A percentile compares a stretch with the other conserved stretches of the same genome.
Conservation (phyloP, 2,113 vertebrate species). For the Pelodiscus sinensis region DNA sequence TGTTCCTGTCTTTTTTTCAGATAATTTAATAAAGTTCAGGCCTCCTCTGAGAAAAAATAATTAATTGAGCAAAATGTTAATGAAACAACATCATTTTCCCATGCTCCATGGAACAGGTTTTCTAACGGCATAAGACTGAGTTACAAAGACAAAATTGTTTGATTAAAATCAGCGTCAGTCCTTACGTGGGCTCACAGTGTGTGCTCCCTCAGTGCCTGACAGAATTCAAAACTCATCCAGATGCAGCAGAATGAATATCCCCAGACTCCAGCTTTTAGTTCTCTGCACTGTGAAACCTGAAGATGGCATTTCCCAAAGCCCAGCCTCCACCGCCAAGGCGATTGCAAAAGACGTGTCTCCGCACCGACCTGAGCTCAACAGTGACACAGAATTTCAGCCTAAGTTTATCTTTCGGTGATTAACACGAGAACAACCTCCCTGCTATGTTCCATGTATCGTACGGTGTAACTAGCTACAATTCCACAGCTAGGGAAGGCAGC, state of each 20-base stretch:
- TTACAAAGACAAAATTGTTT: background rate
- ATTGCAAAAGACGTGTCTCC: background rate
- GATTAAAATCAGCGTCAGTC: background rate
- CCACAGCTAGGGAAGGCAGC: rapidly evolving
- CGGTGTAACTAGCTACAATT: too few species aligned
- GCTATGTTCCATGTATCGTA: background rate
- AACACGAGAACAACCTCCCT: background rate
- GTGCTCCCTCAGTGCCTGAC: rapidly evolving
- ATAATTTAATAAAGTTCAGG: slow-evolving; percentile 31
- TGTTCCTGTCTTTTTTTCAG: background rate
- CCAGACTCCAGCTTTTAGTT: background rate
- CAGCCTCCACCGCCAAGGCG: background rate
- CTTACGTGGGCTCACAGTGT: background rate
- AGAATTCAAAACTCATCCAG: background rate
- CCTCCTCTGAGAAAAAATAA: slow-evolving; percentile 43
- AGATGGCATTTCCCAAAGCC: background rate
- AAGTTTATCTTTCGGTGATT: background rate
- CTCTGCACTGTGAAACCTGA: background rate
- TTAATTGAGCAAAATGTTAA: slow-evolving; percentile 43
- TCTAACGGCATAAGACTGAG: background rate
- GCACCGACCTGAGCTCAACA: background rate
- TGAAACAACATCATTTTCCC: slow-evolving; percentile 17
- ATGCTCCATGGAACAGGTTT: background rate
- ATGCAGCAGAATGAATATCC: rapidly evolving
- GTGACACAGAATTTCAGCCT: background rate